Percentiles rank a stretch among this genome's conserved stretches.
These are phyloP conservation scores for Molorchus minor DNA, from an alignment of 2,888 invertebrate species.

Conservation along the genomic window DNA sequence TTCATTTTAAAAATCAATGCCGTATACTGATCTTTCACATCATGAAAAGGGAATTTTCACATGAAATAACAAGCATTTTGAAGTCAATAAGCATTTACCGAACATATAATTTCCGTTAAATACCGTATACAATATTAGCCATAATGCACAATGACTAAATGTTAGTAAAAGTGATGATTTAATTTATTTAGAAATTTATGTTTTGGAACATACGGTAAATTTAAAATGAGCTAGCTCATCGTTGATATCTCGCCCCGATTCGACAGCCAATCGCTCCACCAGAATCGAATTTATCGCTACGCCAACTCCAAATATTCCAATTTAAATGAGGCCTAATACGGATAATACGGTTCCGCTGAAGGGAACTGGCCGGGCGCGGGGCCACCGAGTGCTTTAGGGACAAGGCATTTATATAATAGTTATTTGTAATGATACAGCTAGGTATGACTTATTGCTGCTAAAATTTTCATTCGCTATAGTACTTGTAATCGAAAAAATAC, in stretches of 20 bases:
- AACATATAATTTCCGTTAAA: too few relatives aligned
- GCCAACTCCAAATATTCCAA: constrained; percentile 46
- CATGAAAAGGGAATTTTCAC: too few relatives aligned
- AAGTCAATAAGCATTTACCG: too few relatives aligned
- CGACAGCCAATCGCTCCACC: constrained; percentile 15
- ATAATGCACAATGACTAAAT: constrained; percentile 26
- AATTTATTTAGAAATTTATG: constrained; percentile 30
- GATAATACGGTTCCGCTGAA: constrained; percentile 30
- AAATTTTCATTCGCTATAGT: too few relatives aligned
- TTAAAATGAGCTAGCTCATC: constrained; percentile 20
- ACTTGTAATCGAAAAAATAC: too few relatives aligned
- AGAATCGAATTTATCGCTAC: constrained; percentile 43
- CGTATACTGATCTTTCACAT: too few relatives aligned
- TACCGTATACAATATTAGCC: neutral
- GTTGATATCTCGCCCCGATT: constrained; percentile 15
- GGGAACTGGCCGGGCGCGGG: constrained; percentile 19
- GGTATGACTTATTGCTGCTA: too few relatives aligned
- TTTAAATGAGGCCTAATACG: constrained; percentile 38
- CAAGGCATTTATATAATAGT: too few relatives aligned
- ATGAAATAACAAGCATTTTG: too few relatives aligned
- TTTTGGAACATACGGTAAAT: constrained; percentile 26
- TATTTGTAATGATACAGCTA: too few relatives aligned
- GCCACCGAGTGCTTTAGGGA: too few relatives aligned
- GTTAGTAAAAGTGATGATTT: constrained; percentile 28
- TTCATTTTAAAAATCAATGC: too few relatives aligned